These are phyloP conservation scores for Dipodomys spectabilis DNA, from an alignment of 2,113 vertebrate species.

Conservation along the genomic window DNA sequence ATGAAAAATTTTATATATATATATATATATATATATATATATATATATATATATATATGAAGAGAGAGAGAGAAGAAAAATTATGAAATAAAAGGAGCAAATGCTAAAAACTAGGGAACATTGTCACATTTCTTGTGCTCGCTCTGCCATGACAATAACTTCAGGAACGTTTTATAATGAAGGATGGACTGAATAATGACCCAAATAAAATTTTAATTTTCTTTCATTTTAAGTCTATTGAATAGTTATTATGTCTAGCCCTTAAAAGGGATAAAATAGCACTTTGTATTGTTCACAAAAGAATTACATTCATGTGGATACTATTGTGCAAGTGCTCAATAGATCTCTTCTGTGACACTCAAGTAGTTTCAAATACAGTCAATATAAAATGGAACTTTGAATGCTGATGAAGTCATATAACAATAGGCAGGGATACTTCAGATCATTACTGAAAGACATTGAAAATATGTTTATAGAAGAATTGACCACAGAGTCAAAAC, in stretches of 20 bases:
- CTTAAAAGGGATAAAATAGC: constrained; percentile 74
- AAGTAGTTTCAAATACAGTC: constrained; percentile 48
- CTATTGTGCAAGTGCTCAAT: constrained; percentile 43
- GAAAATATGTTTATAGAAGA: constrained; percentile 58
- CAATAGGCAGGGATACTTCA: constrained; percentile 24
- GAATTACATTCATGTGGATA: constrained; percentile 49
- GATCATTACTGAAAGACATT: constrained; percentile 43
- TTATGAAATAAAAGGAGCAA: constrained; percentile 50
- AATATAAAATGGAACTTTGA: constrained; percentile 48
- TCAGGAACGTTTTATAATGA: constrained; percentile 62
- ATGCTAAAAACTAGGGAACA: constrained; percentile 32
- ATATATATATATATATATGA: not conserved
- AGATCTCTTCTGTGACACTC: constrained; percentile 53
- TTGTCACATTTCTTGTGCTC: constrained; percentile 46
- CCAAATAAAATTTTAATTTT: constrained; percentile 77
- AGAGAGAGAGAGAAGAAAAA: constrained; percentile 30
- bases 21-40: constrained; percentile 36
- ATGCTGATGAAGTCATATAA: constrained; percentile 26
- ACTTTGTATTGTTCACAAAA: constrained; percentile 68
- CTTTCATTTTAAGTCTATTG: constrained; percentile 64
- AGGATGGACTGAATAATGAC: constrained; percentile 55
- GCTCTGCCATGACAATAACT: constrained; percentile 67
- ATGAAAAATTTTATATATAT: constrained; percentile 27
- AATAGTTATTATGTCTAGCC: constrained; percentile 14
- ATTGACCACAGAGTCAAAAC: constrained; percentile 56